Conservation (phyloP, 2,888 invertebrate genomes). For the Carabus problematicus region DNA sequence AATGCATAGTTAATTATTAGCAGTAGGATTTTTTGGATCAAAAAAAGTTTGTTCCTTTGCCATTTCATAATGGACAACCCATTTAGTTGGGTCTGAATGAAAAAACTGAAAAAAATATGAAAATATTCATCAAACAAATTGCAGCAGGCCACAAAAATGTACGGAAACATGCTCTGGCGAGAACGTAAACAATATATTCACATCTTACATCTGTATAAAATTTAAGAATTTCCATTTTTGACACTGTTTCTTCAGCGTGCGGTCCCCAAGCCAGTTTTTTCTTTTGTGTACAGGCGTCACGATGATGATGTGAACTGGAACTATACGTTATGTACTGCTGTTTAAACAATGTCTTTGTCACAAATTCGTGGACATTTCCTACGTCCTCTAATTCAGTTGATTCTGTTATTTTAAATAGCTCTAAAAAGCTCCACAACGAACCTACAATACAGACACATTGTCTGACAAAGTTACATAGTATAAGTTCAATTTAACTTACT, state of each 20-base stretch:
- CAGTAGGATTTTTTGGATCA: no score
- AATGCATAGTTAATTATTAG: no score
- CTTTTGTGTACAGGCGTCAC: constrained; percentile 3
- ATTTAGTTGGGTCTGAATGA: no score
- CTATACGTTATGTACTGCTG: constrained; percentile 14
- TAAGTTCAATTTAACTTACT: constrained; percentile 3
- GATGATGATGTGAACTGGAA: not conserved
- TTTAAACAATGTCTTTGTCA: constrained; percentile 27
- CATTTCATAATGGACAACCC: no score
- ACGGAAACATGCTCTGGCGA: no score
- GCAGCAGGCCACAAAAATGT: no score
- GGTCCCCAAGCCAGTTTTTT: constrained; percentile 15
- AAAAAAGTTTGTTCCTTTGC: no score
- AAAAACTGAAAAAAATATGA: no score
- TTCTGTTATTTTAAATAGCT: constrained; percentile 7
- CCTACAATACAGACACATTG: constrained; percentile 4
- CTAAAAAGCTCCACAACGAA: constrained; percentile 30
- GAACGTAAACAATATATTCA: not conserved
- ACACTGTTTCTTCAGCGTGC: constrained; percentile 13
- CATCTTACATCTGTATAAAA: constrained; percentile 14
- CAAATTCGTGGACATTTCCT: constrained; percentile 2
- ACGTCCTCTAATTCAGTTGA: not conserved
- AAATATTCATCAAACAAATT: no score
- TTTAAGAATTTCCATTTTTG: constrained; percentile 33
- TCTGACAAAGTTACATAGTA: not conserved